Evolutionary conservation across 2,888 invertebrate genomes (phyloP).

Genomic region (Tiphia femorata): DNA sequence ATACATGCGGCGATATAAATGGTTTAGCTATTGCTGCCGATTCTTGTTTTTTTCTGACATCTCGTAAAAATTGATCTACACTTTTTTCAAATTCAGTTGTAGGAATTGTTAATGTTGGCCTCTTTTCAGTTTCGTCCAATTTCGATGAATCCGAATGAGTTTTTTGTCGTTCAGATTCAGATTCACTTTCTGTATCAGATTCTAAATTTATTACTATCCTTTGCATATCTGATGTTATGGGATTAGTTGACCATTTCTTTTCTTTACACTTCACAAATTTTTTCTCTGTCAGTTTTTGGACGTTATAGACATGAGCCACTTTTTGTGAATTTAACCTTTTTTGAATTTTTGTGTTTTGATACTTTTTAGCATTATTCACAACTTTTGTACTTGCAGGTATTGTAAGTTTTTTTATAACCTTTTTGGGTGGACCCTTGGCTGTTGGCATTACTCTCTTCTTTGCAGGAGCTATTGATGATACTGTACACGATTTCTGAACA

Average conservation of each 20-base stretch:
- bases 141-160: not conserved
- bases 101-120: slow-evolving; percentile 31
- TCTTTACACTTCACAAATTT: slow-evolving; percentile 44
- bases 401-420: slow-evolving; percentile 46
- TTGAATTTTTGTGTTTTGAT: slow-evolving; percentile 53
- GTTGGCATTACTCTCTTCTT: slow-evolving; percentile 34
- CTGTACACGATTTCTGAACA: too few species aligned
- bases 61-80: slow-evolving; percentile 61
- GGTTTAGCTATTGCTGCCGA: slow-evolving; percentile 37
- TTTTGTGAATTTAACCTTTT: slow-evolving; percentile 54
- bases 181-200: slow-evolving; percentile 62
- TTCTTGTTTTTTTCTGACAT: slow-evolving; percentile 60
- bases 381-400: slow-evolving; percentile 55
- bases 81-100: slow-evolving; percentile 64
- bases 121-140: slow-evolving; percentile 4
- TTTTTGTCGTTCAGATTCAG: slow-evolving; percentile 42
- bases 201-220: slow-evolving; percentile 59
- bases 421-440: slow-evolving; percentile 41
- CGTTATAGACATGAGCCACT: slow-evolving; percentile 29
- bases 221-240: slow-evolving; percentile 36
- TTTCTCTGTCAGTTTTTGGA: slow-evolving; percentile 32
- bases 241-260: slow-evolving; percentile 32
- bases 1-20: slow-evolving; percentile 7
- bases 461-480: not conserved
- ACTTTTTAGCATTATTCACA: slow-evolving; percentile 60